phyloP scores from a whole-genome alignment of 2,797 vertebrate species.

The Molothrus aeneus region DNA sequence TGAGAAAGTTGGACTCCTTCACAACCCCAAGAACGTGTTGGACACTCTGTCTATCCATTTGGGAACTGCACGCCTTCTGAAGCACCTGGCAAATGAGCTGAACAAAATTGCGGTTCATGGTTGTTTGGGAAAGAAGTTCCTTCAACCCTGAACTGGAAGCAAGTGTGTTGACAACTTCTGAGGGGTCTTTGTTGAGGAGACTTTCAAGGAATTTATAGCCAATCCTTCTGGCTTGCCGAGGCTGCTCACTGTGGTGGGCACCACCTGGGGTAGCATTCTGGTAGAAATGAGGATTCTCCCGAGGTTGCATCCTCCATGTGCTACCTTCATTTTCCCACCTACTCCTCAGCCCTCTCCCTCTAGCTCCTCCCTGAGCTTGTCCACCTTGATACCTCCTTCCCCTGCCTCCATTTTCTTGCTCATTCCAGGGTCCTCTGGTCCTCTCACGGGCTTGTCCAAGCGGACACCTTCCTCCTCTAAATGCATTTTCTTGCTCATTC shows the following conservation, averaged over 20 bases:
- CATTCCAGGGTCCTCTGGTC: background rate
- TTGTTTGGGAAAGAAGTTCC: slow-evolving; percentile 73
- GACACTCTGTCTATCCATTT: slow-evolving; percentile 78
- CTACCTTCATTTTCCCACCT: slow-evolving; percentile 48
- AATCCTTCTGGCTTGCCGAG: slow-evolving; percentile 68
- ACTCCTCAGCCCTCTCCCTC: slow-evolving; percentile 35
- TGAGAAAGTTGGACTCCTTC: slow-evolving; percentile 88
- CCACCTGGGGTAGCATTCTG: background rate
- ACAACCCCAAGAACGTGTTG: slow-evolving; percentile 83
- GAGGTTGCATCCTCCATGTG: background rate
- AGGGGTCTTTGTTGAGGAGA: slow-evolving; percentile 83
- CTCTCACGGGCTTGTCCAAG: background rate
- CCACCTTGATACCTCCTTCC: background rate
- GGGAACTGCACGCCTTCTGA: slow-evolving; percentile 83
- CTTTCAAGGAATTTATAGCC: slow-evolving; percentile 82
- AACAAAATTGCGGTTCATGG: slow-evolving; percentile 79
- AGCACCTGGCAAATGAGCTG: slow-evolving; percentile 86
- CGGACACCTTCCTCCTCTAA: background rate
- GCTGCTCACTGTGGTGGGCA: slow-evolving; percentile 19
- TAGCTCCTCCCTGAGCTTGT: background rate
- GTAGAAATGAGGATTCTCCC: slow-evolving; percentile 12
- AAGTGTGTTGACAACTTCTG: slow-evolving; percentile 85
- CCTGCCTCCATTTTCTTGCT: background rate
- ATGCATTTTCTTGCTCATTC: background rate
- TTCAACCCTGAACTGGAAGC: slow-evolving; percentile 76